Conservation (phyloP, 2,888 invertebrate genomes). For the Cataglyphis rosenhaueri region DNA sequence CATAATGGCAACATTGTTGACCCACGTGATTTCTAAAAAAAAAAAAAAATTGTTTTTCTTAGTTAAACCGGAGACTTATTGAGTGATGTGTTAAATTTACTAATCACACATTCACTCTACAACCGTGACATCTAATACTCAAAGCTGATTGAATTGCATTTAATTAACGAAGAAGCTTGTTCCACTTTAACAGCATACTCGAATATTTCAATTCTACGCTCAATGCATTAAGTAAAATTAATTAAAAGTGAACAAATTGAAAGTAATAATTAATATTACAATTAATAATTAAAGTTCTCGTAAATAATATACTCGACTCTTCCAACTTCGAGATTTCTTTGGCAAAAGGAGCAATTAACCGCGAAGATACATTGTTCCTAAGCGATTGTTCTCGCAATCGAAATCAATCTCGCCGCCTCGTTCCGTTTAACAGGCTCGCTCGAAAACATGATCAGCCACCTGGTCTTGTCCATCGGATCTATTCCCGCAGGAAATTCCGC, state of each 20-base stretch:
- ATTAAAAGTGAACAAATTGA: constrained; percentile 3
- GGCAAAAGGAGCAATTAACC: neutral
- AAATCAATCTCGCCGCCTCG: neutral
- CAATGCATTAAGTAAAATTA: neutral
- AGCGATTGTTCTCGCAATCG: neutral
- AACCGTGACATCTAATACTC: neutral
- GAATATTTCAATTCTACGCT: neutral
- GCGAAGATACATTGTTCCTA: neutral
- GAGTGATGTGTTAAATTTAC: neutral
- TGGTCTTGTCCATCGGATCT: constrained; percentile 27
- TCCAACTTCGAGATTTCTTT: neutral
- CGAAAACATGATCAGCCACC: constrained; percentile 43
- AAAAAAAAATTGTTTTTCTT: no score
- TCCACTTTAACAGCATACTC: neutral
- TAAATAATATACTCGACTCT: neutral
- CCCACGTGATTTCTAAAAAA: no score
- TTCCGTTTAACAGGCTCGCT: neutral
- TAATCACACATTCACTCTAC: constrained; percentile 32
- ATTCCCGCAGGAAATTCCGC: constrained; percentile 37
- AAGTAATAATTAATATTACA: neutral
- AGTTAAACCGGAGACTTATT: no score
- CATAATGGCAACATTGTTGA: no score
- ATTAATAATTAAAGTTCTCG: neutral
- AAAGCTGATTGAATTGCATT: constrained; percentile 10
- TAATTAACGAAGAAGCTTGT: neutral